Conservation (phyloP, 2,888 invertebrate species). For the Corbicula japonica region DNA sequence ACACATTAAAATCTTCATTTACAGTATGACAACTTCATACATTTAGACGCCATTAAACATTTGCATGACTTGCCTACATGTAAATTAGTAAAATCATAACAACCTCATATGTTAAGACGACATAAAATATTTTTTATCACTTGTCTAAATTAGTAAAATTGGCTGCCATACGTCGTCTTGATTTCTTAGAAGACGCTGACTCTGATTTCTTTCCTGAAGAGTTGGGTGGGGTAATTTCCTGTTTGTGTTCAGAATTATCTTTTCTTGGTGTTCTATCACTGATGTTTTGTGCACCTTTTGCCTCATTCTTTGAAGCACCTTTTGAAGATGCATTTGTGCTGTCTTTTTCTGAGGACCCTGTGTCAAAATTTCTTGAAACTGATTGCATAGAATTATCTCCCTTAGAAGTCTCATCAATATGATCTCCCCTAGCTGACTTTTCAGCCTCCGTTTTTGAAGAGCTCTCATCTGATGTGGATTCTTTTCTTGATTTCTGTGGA, state of each 20-base stretch:
- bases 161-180: constrained; percentile 56
- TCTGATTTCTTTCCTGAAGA: constrained; percentile 9
- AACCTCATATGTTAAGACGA: too few relatives aligned
- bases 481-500: constrained; percentile 54
- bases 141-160: constrained; percentile 56
- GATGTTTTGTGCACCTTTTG: not conserved
- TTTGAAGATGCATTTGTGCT: not conserved
- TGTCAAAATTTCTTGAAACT: not conserved
- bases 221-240: constrained; percentile 28
- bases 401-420: not conserved
- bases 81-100: too few relatives aligned
- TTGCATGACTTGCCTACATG: too few relatives aligned
- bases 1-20: too few relatives aligned
- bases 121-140: too few relatives aligned
- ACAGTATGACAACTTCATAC: too few relatives aligned
- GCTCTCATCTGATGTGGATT: constrained; percentile 40
- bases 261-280: not conserved
- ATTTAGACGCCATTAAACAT: too few relatives aligned
- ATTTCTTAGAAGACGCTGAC: constrained; percentile 42
- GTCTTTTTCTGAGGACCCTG: not conserved
- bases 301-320: not conserved
- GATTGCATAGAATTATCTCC: constrained; percentile 17
- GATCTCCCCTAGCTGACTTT: constrained; percentile 7
- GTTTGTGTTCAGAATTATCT: not conserved
- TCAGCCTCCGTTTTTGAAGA: constrained; percentile 5